A percentile compares a stretch with the other conserved stretches of the same genome.
These are phyloP conservation scores for Listronotus oregonensis DNA, from an alignment of 1,140 invertebrate species.

Conservation along the genomic window DNA sequence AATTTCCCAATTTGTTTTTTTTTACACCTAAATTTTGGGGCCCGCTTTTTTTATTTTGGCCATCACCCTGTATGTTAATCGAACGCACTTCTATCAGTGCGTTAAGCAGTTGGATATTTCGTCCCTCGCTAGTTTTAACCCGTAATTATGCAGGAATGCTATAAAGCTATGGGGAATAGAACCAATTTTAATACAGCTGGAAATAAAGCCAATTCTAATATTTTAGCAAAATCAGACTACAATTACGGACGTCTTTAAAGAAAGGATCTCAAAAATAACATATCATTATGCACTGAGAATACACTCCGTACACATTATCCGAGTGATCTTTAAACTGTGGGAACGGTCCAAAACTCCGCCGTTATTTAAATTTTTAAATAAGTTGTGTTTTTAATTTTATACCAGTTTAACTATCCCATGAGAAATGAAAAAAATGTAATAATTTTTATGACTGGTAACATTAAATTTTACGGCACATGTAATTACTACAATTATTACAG, in stretches of 20 bases:
- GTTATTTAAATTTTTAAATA: slow-evolving; percentile 35
- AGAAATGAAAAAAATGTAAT: slow-evolving; percentile 28
- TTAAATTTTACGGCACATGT: slow-evolving; percentile 28
- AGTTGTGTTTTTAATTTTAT: slow-evolving; percentile 7
- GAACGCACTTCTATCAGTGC: no score
- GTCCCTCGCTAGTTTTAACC: no score
- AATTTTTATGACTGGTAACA: slow-evolving; percentile 24
- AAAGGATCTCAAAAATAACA: slow-evolving; percentile 32
- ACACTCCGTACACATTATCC: slow-evolving; percentile 32
- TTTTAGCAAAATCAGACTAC: slow-evolving; percentile 20
- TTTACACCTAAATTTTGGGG: no score
- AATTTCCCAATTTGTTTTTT: no score
- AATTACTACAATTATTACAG: slow-evolving; percentile 21
- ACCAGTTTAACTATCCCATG: slow-evolving; percentile 28
- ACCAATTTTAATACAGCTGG: slow-evolving; percentile 11
- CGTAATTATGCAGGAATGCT: no score
- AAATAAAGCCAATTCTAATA: slow-evolving; percentile 22
- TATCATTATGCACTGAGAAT: slow-evolving; percentile 36
- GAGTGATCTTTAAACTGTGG: slow-evolving; percentile 36
- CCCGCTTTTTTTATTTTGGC: no score
- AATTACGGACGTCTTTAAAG: slow-evolving; percentile 24
- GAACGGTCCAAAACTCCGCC: slow-evolving; percentile 25
- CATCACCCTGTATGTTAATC: no score
- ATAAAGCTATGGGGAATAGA: no score
- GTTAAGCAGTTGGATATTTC: no score